Conservation (phyloP, 2,888 invertebrate species). For the Steinernema hermaphroditum region DNA sequence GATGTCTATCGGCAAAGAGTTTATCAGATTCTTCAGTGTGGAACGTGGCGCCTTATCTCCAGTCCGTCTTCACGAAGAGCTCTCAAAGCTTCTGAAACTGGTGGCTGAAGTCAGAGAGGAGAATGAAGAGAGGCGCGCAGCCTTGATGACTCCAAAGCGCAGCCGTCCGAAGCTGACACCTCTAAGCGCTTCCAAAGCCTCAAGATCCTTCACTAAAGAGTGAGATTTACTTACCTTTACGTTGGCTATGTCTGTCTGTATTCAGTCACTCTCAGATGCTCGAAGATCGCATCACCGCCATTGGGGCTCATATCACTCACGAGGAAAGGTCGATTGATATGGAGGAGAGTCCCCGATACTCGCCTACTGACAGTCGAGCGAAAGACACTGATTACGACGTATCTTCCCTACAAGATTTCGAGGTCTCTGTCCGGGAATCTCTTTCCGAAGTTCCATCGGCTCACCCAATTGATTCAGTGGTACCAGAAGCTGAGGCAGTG, state of each 20-base stretch:
- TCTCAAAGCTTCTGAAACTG: not conserved
- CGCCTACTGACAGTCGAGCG: not conserved
- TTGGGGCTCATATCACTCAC: not conserved
- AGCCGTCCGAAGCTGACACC: not conserved
- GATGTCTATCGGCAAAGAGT: not conserved
- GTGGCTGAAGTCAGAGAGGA: not conserved
- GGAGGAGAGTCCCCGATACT: not conserved
- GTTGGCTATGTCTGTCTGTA: not conserved
- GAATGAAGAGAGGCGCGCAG: not conserved
- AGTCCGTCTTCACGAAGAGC: conserved; percentile 8
- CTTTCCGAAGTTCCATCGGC: not conserved
- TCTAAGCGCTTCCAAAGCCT: not conserved
- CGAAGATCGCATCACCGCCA: not conserved
- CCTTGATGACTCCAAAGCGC: not conserved
- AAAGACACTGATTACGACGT: conserved; percentile 22
- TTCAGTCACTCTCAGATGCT: not conserved
- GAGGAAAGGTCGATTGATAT: no score
- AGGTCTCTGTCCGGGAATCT: not conserved
- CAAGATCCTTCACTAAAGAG: not conserved
- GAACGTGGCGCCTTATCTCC: not conserved
- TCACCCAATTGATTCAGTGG: no score
- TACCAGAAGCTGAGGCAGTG: no score
- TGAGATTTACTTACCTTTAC: not conserved
- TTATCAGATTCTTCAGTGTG: not conserved
- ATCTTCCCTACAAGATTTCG: conserved; percentile 6